Percentiles rank a stretch among this genome's conserved stretches.
These are phyloP conservation scores for Kuschelorhynchus macadamiae DNA, from an alignment of 2,888 invertebrate genomes.

Conservation along the genomic window DNA sequence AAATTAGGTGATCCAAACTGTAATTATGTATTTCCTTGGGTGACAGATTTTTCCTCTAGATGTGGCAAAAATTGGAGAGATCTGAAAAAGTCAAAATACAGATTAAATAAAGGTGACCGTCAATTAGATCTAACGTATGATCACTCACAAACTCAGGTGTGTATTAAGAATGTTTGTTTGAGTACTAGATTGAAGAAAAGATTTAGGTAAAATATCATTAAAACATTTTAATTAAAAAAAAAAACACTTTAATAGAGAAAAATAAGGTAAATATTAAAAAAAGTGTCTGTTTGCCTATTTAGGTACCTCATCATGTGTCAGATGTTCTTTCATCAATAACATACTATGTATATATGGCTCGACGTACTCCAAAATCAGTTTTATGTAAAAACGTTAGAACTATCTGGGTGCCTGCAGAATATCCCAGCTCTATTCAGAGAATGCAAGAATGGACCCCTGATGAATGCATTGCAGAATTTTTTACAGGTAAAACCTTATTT, in stretches of 20 bases:
- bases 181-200: too few relatives aligned
- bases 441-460: conserved; percentile 98
- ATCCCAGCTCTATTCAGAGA: conserved; percentile 90
- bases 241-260: too few relatives aligned
- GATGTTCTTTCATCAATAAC: conserved; percentile 97
- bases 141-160: conserved; percentile 67
- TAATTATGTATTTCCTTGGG: conserved; percentile 98
- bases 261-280: too few relatives aligned
- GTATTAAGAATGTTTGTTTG: background rate
- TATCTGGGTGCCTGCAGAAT: conserved; percentile 95
- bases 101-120: conserved; percentile 93
- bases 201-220: background rate
- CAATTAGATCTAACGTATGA: conserved; percentile 95
- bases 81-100: conserved; percentile 93
- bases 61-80: conserved; percentile 92
- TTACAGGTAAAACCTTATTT: conserved; percentile 69
- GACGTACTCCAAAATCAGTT: conserved; percentile 86
- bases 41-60: conserved; percentile 89
- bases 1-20: conserved; percentile 88
- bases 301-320: conserved; percentile 81
- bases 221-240: background rate
- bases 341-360: conserved; percentile 95
- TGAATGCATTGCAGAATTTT: conserved; percentile 98
- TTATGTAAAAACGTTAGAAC: conserved; percentile 91
- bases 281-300: too few relatives aligned